A percentile compares a stretch with the other conserved stretches of the same genome.
These are phyloP conservation scores for Coremacera marginata DNA, from an alignment of 2,888 invertebrate genomes.

Conservation along the genomic window DNA sequence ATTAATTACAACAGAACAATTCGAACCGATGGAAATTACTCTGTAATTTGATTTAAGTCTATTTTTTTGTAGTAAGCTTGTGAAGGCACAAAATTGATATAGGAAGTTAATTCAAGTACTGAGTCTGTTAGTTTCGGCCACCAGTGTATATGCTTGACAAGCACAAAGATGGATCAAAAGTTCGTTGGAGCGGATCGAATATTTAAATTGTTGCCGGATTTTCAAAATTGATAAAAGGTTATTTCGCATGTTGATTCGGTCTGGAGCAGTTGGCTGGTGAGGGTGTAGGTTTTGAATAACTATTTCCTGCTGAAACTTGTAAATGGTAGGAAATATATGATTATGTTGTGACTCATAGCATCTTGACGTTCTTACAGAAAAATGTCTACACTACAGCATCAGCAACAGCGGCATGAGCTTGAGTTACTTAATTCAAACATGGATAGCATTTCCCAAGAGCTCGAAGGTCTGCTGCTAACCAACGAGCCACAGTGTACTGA, in stretches of 20 bases:
- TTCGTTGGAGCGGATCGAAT: slow-evolving; percentile 12
- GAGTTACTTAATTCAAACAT: slow-evolving; percentile 10
- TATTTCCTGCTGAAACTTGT: neutral
- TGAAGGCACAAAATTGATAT: too few relatives aligned
- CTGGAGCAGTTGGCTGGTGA: neutral
- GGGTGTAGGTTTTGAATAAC: neutral
- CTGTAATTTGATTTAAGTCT: too few relatives aligned
- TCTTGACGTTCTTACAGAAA: neutral
- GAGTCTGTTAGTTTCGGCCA: too few relatives aligned
- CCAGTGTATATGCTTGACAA: too few relatives aligned
- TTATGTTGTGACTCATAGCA: too few relatives aligned
- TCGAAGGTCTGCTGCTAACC: neutral
- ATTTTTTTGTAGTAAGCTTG: too few relatives aligned
- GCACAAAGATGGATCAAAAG: too few relatives aligned
- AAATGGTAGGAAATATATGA: too few relatives aligned
- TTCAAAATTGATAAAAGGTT: slow-evolving; percentile 26
- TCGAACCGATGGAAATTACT: too few relatives aligned
- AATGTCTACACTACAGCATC: neutral
- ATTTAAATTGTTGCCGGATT: neutral
- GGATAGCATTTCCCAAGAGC: slow-evolving; percentile 12
- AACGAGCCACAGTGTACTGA: neutral
- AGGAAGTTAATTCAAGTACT: too few relatives aligned
- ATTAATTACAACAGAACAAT: too few relatives aligned
- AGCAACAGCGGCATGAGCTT: neutral
- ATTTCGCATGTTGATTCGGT: neutral